Conservation (phyloP, 2,888 invertebrate species). For the Leistus spinibarbis region DNA sequence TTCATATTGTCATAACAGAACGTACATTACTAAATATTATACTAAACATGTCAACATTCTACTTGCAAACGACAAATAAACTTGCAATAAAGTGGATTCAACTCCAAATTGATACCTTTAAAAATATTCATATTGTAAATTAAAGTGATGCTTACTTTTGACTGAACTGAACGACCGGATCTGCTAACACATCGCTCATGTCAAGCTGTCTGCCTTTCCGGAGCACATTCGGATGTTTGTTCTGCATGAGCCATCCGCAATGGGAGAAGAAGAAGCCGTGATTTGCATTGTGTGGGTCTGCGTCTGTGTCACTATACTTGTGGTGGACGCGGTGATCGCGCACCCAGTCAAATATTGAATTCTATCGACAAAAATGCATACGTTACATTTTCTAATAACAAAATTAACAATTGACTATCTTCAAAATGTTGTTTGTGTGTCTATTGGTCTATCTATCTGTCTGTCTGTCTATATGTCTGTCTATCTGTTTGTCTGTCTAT, state of each 20-base stretch:
- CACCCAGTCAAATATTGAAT: conserved; percentile 74
- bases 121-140: too few species aligned
- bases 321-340: conserved; percentile 79
- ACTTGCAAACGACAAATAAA: too few species aligned
- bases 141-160: conserved; percentile 70
- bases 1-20: too few species aligned
- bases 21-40: too few species aligned
- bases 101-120: too few species aligned
- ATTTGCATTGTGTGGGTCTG: conserved; percentile 81
- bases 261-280: conserved; percentile 92
- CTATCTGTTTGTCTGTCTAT: too few species aligned
- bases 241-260: conserved; percentile 90
- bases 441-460: too few species aligned
- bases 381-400: too few species aligned
- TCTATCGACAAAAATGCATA: too few species aligned
- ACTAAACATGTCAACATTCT: too few species aligned
- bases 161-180: conserved; percentile 80
- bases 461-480: too few species aligned
- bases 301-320: conserved; percentile 77
- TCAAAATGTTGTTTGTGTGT: too few species aligned
- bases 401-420: neutral
- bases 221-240: conserved; percentile 85
- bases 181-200: conserved; percentile 76
- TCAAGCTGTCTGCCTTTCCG: conserved; percentile 79
- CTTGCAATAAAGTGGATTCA: neutral